A percentile compares a stretch with the other conserved stretches of the same genome.
Conservation (phyloP, 1,140 invertebrate genomes). For the Mamestra configurata region DNA sequence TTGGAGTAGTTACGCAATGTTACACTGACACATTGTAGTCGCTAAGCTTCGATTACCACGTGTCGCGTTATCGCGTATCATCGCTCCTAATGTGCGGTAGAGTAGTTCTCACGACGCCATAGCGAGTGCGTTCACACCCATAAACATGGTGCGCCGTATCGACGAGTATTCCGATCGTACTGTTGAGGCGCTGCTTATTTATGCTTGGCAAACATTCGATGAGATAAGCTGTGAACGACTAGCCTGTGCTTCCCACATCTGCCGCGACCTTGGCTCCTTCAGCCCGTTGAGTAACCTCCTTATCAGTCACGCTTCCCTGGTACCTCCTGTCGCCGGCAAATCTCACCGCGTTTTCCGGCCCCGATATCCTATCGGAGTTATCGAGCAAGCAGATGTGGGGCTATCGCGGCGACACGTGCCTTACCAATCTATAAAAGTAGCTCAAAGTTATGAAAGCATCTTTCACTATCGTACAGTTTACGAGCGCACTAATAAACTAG, state of each 20-base stretch:
- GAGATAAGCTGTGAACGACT: conserved; percentile 82
- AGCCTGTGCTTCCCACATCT: conserved; percentile 86
- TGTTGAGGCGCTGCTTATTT: conserved; percentile 77
- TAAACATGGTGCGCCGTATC: conserved; percentile 68
- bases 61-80: conserved; percentile 69
- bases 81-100: conserved; percentile 71
- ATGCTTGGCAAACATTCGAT: conserved; percentile 75
- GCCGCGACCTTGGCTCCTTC: conserved; percentile 82
- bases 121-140: conserved; percentile 80
- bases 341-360: conserved; percentile 81
- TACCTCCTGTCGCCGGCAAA: conserved; percentile 71
- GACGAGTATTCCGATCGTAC: conserved; percentile 60
- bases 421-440: conserved; percentile 56
- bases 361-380: conserved; percentile 74
- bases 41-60: conserved; percentile 65
- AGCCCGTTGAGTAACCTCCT: conserved; percentile 81
- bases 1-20: conserved; percentile 60
- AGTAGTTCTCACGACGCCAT: conserved; percentile 77
- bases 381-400: conserved; percentile 68
- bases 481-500: conserved; percentile 55
- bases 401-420: conserved; percentile 56
- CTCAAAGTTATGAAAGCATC: conserved; percentile 58
- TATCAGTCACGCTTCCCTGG: conserved; percentile 82
- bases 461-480: conserved; percentile 73
- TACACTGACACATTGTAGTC: conserved; percentile 62